Conservation (phyloP, 2,113 vertebrate species). For the Lethenteron reissneri region DNA sequence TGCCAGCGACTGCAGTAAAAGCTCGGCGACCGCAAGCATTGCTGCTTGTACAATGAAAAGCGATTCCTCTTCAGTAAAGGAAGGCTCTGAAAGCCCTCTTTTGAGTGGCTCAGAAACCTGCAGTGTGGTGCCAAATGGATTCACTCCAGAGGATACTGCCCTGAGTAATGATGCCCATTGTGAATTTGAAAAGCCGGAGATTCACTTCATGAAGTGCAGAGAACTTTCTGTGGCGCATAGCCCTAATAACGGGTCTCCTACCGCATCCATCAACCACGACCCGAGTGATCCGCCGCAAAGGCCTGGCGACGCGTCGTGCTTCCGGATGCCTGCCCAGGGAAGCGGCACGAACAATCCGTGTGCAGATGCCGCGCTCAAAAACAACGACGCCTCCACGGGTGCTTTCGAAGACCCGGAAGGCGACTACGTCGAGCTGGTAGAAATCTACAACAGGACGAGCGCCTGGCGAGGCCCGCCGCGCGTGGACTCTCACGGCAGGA, state of each 20-base stretch:
- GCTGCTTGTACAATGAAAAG: conserved; percentile 33
- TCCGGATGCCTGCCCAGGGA: background rate
- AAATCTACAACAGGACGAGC: conserved; percentile 15
- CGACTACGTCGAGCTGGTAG: conserved; percentile 17
- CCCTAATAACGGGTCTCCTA: conserved; percentile 1
- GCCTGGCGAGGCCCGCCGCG: background rate
- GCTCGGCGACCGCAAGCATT: conserved; percentile 17
- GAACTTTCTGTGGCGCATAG: background rate
- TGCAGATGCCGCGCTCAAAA: too few species aligned
- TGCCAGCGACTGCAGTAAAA: conserved; percentile 23
- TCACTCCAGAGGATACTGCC: conserved; percentile 13
- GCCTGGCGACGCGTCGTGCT: background rate
- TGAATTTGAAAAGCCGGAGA: background rate
- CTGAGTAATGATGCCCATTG: conserved; percentile 20
- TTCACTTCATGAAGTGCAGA: conserved; percentile 7
- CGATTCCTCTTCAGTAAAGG: conserved; percentile 17
- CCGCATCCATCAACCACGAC: conserved; percentile 9
- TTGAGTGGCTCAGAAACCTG: too few species aligned
- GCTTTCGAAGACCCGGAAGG: background rate
- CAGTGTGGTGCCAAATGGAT: conserved; percentile 14
- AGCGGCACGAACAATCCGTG: background rate
- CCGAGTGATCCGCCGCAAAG: conserved; percentile 1
- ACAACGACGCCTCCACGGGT: too few species aligned
- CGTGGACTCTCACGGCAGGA: background rate
- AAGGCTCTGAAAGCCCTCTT: too few species aligned